phyloP scores from a whole-genome alignment of 2,113 vertebrate genomes.

The Fulica atra region DNA sequence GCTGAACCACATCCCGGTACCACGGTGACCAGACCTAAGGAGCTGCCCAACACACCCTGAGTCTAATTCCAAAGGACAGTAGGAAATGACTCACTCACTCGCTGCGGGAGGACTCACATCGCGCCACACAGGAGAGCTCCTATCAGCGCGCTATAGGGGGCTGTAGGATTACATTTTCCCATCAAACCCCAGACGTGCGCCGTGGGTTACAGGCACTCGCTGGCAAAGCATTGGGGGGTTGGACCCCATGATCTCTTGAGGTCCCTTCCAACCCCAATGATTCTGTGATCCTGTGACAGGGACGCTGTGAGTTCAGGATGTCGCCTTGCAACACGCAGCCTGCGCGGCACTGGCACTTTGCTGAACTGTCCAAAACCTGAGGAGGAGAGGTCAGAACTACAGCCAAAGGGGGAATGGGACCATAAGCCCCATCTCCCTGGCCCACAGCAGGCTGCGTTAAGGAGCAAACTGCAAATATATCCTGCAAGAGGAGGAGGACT shows the following conservation, averaged over 20 bases:
- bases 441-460: background rate
- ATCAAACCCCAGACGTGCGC: background rate
- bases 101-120: background rate
- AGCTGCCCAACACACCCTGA: background rate
- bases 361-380: background rate
- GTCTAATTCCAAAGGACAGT: background rate
- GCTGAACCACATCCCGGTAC: background rate
- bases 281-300: no score
- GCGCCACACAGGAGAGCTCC: background rate
- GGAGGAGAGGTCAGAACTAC: background rate
- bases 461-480: background rate
- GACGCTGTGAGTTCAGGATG: background rate
- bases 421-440: background rate
- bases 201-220: background rate
- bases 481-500: background rate
- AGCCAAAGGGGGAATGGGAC: background rate
- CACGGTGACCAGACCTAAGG: background rate
- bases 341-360: background rate
- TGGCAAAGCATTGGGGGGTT: background rate
- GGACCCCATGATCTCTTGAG: no score
- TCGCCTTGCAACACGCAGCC: background rate
- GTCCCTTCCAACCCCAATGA: no score
- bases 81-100: constrained; percentile 36
- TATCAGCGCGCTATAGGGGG: constrained; percentile 11
- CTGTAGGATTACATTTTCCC: constrained; percentile 28